Conservation (phyloP, 1,140 invertebrate genomes). For the Helicoverpa armigera region DNA sequence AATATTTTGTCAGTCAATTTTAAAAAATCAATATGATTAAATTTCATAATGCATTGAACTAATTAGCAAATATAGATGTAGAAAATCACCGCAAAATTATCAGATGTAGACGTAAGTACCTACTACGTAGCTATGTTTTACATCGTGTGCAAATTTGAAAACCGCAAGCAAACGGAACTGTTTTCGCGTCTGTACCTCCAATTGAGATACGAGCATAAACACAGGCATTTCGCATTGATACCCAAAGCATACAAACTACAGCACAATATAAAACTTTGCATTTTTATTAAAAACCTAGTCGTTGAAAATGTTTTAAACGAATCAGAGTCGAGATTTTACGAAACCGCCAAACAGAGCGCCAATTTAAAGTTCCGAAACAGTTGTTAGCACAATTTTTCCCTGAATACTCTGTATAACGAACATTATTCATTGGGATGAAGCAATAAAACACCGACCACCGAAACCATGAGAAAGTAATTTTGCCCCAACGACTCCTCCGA, state of each 20-base stretch:
- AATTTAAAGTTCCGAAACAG: slow-evolving; percentile 64
- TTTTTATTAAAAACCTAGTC: slow-evolving; percentile 39
- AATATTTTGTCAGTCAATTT: too few relatives aligned
- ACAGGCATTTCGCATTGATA: slow-evolving; percentile 9
- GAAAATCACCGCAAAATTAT: too few relatives aligned
- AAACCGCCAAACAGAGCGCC: slow-evolving; percentile 48
- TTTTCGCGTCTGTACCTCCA: neutral
- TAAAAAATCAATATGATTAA: too few relatives aligned
- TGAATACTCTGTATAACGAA: slow-evolving; percentile 48
- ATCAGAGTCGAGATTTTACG: slow-evolving; percentile 46
- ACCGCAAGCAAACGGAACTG: slow-evolving; percentile 12
- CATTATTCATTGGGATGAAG: slow-evolving; percentile 59
- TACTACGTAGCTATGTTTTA: neutral
- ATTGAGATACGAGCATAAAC: slow-evolving; percentile 33
- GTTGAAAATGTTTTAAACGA: slow-evolving; percentile 35
- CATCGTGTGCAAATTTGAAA: neutral
- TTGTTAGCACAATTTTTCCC: slow-evolving; percentile 57
- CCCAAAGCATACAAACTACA: slow-evolving; percentile 24
- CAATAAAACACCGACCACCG: slow-evolving; percentile 57
- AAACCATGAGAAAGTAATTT: slow-evolving; percentile 51
- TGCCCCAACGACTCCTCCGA: slow-evolving; percentile 36
- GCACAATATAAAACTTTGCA: slow-evolving; percentile 30
- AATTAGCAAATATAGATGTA: too few relatives aligned
- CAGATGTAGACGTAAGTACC: too few relatives aligned
- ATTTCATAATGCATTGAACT: too few relatives aligned